Evolutionary conservation across 2,797 vertebrate genomes (phyloP).

Genomic region (Neosalanx taihuensis): DNA sequence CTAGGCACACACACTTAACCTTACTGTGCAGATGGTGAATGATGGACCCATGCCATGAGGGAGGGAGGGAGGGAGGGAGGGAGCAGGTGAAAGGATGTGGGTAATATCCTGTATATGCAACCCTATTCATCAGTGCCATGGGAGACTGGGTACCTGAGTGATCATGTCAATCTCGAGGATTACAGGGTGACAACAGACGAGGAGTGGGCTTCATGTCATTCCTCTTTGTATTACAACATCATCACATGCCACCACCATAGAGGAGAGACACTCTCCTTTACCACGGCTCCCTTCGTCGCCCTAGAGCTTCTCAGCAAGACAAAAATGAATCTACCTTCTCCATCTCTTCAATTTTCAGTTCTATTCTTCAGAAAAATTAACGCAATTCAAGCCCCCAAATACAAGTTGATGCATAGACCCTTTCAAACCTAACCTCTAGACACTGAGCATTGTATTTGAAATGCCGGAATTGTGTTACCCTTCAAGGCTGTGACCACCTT

Average conservation of each 20-base stretch:
- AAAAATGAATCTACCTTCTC: constrained; percentile 43
- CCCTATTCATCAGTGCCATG: constrained; percentile 17
- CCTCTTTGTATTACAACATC: constrained; percentile 65
- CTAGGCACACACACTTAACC: constrained; percentile 22
- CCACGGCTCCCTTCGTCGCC: neutral
- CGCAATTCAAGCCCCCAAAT: neutral
- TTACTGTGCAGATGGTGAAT: constrained; percentile 19
- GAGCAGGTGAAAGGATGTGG: constrained; percentile 4
- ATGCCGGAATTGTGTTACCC: constrained; percentile 25
- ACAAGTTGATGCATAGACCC: too few relatives aligned
- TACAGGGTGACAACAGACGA: constrained; percentile 40
- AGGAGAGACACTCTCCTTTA: constrained; percentile 23
- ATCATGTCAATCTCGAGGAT: constrained; percentile 34
- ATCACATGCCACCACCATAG: constrained; percentile 31
- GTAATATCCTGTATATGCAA: neutral
- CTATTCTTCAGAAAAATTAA: neutral
- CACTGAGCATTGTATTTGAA: constrained; percentile 5
- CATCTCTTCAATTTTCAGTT: constrained; percentile 18
- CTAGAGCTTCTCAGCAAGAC: constrained; percentile 19
- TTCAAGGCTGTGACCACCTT: constrained; percentile 7
- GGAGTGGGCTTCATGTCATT: constrained; percentile 57
- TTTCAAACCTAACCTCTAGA: neutral
- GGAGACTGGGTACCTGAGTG: constrained; percentile 36
- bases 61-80: neutral
- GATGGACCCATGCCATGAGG: neutral